phyloP scores from a whole-genome alignment of 2,113 vertebrate genomes.

The Gorsachius goisagi region DNA sequence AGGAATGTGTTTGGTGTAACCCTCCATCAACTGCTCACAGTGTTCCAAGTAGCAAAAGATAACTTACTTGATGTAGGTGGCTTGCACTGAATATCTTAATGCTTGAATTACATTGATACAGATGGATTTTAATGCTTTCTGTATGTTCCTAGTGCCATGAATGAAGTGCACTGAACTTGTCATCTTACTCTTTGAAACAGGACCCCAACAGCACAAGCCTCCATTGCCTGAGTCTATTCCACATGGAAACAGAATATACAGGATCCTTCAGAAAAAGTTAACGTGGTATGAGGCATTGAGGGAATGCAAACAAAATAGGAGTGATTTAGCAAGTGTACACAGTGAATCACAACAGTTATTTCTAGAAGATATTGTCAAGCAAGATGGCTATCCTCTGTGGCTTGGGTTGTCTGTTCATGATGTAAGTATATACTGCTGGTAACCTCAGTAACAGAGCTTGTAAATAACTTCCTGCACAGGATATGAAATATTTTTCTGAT shows the following conservation, averaged over 20 bases:
- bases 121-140: not conserved
- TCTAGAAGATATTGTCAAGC: conserved; percentile 78
- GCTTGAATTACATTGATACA: not conserved
- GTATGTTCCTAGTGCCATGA: not conserved
- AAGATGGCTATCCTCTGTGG: conserved; percentile 91
- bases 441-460: not conserved
- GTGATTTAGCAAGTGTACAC: conserved; percentile 87
- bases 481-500: not conserved
- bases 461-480: not conserved
- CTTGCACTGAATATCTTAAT: not conserved
- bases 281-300: conserved; percentile 87
- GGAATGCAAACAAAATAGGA: conserved; percentile 75
- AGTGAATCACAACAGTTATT: conserved; percentile 73
- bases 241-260: conserved; percentile 77
- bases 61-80: not conserved
- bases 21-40: not conserved
- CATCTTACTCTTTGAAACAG: not conserved
- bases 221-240: conserved; percentile 64
- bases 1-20: not conserved
- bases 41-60: not conserved
- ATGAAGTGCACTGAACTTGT: not conserved
- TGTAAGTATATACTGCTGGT: conserved; percentile 73
- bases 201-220: conserved; percentile 64
- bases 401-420: conserved; percentile 90
- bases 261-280: conserved; percentile 78